Base-by-base conservation (phyloP, 2,888 invertebrate genomes). In the Heteromyza rotundicornis region DNA sequence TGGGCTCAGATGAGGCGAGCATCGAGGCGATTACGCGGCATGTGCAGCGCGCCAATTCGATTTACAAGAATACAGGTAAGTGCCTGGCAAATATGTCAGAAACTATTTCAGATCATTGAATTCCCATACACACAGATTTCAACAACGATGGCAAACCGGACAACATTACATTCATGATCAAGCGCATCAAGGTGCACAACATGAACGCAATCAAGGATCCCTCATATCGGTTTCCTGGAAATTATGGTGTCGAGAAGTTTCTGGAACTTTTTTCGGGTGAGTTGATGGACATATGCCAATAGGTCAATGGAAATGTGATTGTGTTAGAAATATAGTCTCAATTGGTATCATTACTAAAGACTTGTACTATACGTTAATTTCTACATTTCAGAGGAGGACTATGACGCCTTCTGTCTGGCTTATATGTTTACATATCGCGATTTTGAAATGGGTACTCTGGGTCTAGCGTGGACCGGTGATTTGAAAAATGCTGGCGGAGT, bases 351-450 rank as follows among this genome's bases (percentile, higher is more conserved):
- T 32, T 32, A 8, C 32, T 32, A 32, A 8, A 32, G 5, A 32
- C 32, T 32, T 12, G 32, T 32, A 32, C 12, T 32, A 32, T 8
- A 5, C 32, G 32, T 27, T 57, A 17, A n/a, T 12, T n/a, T 8
- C 32, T 49, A 53, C n/a, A 71, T 86, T 88, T 72, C 89, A 92
- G 95, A 97, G 89, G 94, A 95, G 81, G 96, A 98, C 83, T 99
- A 99, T 84, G 96, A 98, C 82, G 95, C 96, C 19, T 99, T 98
- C 84, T 99, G 99, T 80, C 86, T 99, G 79, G 98, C 98, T 59
- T 99, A 98, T 84, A 96, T 98, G 91, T 97, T 99, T 83, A 98
- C 98, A 17, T 98, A 97, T 83, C 87, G 96, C 57, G 96, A 96
- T 83, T 96, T 96, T 78, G 95, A 96, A 84, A 95, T 96, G 90